These are phyloP conservation scores for Mesitornis unicolor DNA, from an alignment of 2,113 vertebrate genomes.

Conservation along the genomic window DNA sequence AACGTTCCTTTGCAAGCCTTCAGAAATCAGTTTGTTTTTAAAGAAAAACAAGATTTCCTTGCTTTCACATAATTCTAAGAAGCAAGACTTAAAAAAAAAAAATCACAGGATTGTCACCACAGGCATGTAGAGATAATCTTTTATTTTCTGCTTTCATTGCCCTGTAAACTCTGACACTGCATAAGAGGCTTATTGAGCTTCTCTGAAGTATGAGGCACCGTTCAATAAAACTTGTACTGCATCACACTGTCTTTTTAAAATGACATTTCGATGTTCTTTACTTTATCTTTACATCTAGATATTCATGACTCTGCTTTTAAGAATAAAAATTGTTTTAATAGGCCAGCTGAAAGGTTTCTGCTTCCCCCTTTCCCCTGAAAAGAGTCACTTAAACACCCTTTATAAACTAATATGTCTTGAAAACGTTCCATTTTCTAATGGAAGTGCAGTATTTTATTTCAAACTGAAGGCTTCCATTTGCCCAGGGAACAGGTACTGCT, in stretches of 20 bases:
- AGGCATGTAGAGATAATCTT: neutral
- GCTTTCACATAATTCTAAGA: neutral
- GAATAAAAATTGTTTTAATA: neutral
- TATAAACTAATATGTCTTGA: neutral
- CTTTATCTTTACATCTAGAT: neutral
- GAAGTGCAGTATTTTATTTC: neutral
- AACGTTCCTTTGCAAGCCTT: neutral
- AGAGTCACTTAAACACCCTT: neutral
- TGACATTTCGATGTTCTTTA: neutral
- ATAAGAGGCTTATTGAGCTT: neutral
- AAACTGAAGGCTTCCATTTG: neutral
- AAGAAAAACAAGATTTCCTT: neutral
- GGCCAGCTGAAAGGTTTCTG: neutral
- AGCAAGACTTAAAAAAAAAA: neutral
- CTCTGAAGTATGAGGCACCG: neutral
- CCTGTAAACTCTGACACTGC: neutral
- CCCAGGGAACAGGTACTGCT: neutral
- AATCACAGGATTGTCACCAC: neutral
- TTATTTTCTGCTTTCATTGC: neutral
- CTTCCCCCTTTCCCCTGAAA: accelerated
- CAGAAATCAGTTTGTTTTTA: neutral
- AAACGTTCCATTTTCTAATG: neutral
- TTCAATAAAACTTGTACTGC: neutral
- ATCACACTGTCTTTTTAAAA: neutral
- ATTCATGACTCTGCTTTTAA: neutral